Evolutionary conservation across 2,113 vertebrate species (phyloP), one percentile per base, ranked within the genome.

Genomic region (Natator depressus): DNA sequence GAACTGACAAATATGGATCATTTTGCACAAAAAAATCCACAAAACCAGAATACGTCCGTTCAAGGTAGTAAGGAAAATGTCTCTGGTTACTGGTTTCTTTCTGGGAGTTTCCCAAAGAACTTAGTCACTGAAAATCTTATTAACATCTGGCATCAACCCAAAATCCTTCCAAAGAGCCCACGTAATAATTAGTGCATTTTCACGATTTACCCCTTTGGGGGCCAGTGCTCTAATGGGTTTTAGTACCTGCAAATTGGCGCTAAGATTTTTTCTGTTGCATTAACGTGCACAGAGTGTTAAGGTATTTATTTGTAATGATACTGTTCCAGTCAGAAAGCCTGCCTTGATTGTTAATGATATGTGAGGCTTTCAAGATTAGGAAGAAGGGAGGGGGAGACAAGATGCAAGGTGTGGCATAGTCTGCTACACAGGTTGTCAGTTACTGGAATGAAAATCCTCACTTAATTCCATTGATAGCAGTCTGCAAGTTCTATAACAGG

Each of bases 271-370:
- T 97, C 89, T 96, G 87, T 50, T 95, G 76, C 85, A 96, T 82
- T 97, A 97, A 97, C 69, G 80, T 97, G 97, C 91, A 55, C 86
- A 65, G 87, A 97, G 88, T 96, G 94, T 94, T 96, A 97, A 96
- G 49, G 59, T 95, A 92, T 91, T 97, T 97, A 94, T 94, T 97
- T 97, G 92, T 94, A 97, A 97, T 88, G 85, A 93, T 93, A 84
- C 76, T 93, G 65, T 91, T 97, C 83, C 87, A 95, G 81, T 95
- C 96, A 76, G 91, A 94, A 89, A 95, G 95, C 91, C 95, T 96
- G 94, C 22, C 47, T 97, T 97, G 88, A 95, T 97, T 97, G 81
- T 95, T 91, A 98, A 94, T 96, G 96, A 96, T 96, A 90, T 95
- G 93, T 96, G 91, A 97, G 82, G 53, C 94, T 84, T 95, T 97